A percentile compares a stretch with the other conserved stretches of the same genome.
phyloP scores from a whole-genome alignment of 1,140 invertebrate species.

The Brachystomella parvula region DNA sequence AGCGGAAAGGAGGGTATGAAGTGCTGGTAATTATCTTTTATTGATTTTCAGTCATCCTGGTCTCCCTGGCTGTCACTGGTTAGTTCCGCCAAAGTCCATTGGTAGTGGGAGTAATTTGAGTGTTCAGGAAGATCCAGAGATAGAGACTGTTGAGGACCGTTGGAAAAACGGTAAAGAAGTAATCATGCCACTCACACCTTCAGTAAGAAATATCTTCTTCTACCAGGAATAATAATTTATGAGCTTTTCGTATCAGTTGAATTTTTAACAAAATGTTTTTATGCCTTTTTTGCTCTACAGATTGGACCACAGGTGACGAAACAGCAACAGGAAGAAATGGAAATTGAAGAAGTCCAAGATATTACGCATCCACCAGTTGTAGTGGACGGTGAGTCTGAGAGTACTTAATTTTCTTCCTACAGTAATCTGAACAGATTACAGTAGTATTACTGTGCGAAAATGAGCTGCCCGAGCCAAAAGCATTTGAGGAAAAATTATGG shows the following conservation, averaged over 20 bases:
- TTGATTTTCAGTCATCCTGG: slow-evolving; percentile 21
- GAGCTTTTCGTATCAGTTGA: neutral
- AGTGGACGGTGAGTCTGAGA: neutral
- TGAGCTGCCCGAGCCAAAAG: too few relatives aligned
- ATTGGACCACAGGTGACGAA: too few relatives aligned
- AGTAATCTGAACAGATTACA: too few relatives aligned
- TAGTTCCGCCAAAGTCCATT: slow-evolving; percentile 19
- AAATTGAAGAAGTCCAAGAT: slow-evolving; percentile 33
- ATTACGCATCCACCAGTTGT: neutral
- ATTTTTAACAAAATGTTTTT: neutral
- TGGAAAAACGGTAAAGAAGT: neutral
- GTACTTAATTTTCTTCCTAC: too few relatives aligned
- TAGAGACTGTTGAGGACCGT: slow-evolving; percentile 14
- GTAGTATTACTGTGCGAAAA: too few relatives aligned
- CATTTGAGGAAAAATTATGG: too few relatives aligned
- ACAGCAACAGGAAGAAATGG: slow-evolving; percentile 33
- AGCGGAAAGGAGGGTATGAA: neutral
- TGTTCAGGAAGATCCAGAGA: slow-evolving; percentile 10
- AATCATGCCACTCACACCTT: slow-evolving; percentile 19
- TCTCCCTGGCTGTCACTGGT: slow-evolving; percentile 33
- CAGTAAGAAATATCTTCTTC: neutral
- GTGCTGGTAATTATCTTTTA: too few relatives aligned
- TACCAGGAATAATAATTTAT: neutral
- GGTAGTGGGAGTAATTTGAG: slow-evolving; percentile 21
- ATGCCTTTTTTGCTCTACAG: too few relatives aligned